Base-by-base conservation (phyloP, 2,113 vertebrate genomes). In the Bolborhynchus lineola region DNA sequence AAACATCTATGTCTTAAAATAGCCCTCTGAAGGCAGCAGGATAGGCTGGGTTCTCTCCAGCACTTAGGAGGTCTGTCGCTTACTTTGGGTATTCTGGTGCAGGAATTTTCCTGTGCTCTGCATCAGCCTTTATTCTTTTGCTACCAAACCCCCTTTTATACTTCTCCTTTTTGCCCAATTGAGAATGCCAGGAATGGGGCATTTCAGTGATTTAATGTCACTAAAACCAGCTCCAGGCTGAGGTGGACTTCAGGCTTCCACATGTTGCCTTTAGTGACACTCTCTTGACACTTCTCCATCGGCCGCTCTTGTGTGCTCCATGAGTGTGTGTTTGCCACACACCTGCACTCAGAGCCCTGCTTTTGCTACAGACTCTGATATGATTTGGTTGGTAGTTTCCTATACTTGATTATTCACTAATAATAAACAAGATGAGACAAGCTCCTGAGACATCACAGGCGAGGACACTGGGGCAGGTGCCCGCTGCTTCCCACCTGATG, bases 361-460 rank as follows among this genome's bases (percentile, higher is more conserved):
- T 74, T 91, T 79, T 50, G 35, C 46, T 29, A 35, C 0, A 12
- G 41, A 46, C 53, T 57, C n/a, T 37, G 44, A 35, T 59, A 59
- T 1, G 1, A 67, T n/a, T 59, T 64, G 47, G 39, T 63, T 35
- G 37, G 76, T 53, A 60, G 26, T n/a, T n/a, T 49, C 52, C 49
- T 82, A 53, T 12, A 24, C 13, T 28, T 82, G 41, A 74, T 63
- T 46, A 59, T 50, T 64, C 49, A 53, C 57, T 31, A 63, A 37
- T 55, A 74, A 62, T 63, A 46, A 77, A 59, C 52, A 47, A 64
- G 68, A 74, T 28, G 14, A 90, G 47, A 63, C 13, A 47, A 83
- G 39, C 14, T 46, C 29, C 71, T 1, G 2, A 71, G 57, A 50
- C 37, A 77, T 12, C 10, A 0, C 1, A 0, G 44, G 44, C 35